These are phyloP conservation scores for Arenaria interpres DNA, from an alignment of 2,113 vertebrate species.

Conservation along the genomic window DNA sequence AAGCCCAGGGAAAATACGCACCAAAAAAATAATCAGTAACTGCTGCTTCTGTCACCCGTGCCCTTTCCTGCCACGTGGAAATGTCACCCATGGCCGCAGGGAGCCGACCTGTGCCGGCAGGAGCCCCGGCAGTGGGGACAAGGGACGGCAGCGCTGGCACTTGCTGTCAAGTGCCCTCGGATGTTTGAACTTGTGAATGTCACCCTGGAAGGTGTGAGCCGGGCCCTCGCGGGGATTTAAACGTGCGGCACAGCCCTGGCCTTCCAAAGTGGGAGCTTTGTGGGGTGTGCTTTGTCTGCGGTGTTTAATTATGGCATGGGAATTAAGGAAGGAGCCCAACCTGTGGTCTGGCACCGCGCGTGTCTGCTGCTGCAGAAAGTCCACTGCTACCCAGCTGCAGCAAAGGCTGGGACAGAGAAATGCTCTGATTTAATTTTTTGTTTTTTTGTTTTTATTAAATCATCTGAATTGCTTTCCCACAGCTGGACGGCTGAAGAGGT, in stretches of 20 bases:
- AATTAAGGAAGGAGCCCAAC: background rate
- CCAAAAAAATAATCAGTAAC: background rate
- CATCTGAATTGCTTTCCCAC: background rate
- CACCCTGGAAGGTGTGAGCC: background rate
- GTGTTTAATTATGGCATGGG: background rate
- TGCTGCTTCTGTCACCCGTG: background rate
- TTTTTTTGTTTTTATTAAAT: background rate
- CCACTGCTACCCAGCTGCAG: background rate
- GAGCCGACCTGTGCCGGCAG: background rate
- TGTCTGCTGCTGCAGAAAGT: background rate
- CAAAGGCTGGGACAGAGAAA: background rate
- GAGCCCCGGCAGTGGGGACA: background rate
- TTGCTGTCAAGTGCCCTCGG: background rate
- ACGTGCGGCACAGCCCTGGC: background rate
- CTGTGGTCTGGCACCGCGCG: fast-evolving
- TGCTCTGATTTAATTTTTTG: background rate
- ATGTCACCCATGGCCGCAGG: background rate
- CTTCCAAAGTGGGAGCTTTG: background rate
- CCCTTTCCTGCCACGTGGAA: background rate
- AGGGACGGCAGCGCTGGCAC: fast-evolving
- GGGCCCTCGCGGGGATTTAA: background rate
- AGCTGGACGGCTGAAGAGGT: background rate
- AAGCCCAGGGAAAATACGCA: background rate
- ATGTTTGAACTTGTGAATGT: background rate
- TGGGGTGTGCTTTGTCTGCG: background rate